Percentiles rank a stretch among this genome's conserved stretches.
Conservation (phyloP, 2,888 invertebrate species). For the Graphium colonna region DNA sequence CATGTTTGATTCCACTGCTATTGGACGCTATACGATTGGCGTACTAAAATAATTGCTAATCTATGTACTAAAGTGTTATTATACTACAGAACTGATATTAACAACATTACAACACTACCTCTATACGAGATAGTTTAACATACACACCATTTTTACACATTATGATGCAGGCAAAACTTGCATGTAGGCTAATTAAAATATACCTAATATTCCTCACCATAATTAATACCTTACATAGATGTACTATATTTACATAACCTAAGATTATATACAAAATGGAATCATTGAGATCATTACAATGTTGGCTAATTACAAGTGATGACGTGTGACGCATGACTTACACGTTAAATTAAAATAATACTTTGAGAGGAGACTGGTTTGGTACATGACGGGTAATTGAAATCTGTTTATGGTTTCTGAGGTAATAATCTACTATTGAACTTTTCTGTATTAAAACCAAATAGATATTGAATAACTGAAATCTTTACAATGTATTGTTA, state of each 20-base stretch:
- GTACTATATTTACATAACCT: conserved; percentile 64
- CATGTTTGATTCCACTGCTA: conserved; percentile 56
- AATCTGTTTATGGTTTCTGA: not conserved
- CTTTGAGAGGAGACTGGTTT: conserved; percentile 71
- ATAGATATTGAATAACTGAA: not conserved
- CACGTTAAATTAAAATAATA: conserved; percentile 66
- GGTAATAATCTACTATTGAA: conserved; percentile 1
- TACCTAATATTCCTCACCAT: conserved; percentile 41
- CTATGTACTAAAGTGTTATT: conserved; percentile 12
- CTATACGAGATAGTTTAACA: conserved; percentile 16
- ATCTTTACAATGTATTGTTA: conserved; percentile 8
- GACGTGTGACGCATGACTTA: conserved; percentile 58
- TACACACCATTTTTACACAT: conserved; percentile 20
- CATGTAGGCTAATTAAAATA: conserved; percentile 45
- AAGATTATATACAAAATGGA: conserved; percentile 75
- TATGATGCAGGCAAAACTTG: conserved; percentile 41
- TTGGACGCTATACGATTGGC: conserved; percentile 72
- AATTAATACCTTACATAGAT: conserved; percentile 43
- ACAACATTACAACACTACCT: conserved; percentile 6
- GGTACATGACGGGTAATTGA: conserved; percentile 48
- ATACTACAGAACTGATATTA: conserved; percentile 21
- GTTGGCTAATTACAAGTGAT: conserved; percentile 54
- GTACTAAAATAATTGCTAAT: conserved; percentile 37
- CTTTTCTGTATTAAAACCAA: not conserved
- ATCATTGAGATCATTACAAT: conserved; percentile 77